phyloP scores from a whole-genome alignment of 2,888 invertebrate species.

The Acanthoscelides obtectus region DNA sequence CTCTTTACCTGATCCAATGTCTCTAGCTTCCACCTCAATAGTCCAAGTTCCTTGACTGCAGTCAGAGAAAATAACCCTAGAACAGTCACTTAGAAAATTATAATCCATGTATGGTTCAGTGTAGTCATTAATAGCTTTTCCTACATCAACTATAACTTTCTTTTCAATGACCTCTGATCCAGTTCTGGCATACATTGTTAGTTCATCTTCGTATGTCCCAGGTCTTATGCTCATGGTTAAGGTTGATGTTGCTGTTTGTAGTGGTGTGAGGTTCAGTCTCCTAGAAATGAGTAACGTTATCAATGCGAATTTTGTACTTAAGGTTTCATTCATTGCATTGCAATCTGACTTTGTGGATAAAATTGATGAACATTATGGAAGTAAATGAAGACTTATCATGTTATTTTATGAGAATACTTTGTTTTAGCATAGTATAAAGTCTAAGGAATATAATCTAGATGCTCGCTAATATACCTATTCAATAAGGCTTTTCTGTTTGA shows the following conservation, averaged over 20 bases:
- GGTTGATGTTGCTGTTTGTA: constrained; percentile 54
- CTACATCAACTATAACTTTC: constrained; percentile 46
- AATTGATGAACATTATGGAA: no score
- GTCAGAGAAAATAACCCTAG: constrained; percentile 43
- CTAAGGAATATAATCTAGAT: no score
- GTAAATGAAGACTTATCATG: no score
- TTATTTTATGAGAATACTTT: no score
- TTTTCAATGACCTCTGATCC: constrained; percentile 45
- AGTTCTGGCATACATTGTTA: constrained; percentile 56
- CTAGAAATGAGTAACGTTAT: constrained; percentile 16
- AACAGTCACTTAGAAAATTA: constrained; percentile 47
- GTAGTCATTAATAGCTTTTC: constrained; percentile 25
- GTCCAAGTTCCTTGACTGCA: constrained; percentile 69
- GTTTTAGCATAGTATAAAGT: no score
- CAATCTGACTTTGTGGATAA: no score
- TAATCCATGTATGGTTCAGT: constrained; percentile 36
- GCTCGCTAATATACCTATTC: no score
- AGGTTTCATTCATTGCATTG: no score
- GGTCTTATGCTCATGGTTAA: constrained; percentile 40
- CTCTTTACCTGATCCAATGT: constrained; percentile 57
- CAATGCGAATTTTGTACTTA: no score
- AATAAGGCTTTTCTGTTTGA: no score
- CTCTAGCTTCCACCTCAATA: constrained; percentile 62
- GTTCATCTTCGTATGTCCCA: constrained; percentile 52
- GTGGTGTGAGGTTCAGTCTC: constrained; percentile 38